Conservation (phyloP, 2,888 invertebrate genomes). For the Himalopsyche tibetana region DNA sequence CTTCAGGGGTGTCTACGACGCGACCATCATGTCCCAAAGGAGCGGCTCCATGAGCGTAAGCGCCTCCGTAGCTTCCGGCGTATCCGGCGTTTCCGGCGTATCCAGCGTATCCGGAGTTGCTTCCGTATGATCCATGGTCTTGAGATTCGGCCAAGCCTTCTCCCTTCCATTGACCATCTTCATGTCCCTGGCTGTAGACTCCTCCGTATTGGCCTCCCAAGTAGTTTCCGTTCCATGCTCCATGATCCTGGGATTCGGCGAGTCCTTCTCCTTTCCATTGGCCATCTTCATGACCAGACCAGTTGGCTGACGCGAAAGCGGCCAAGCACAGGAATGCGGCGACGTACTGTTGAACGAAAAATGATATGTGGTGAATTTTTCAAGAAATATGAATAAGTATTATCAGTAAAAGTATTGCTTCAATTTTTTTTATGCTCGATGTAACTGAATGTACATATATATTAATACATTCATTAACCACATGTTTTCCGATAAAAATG, state of each 20-base stretch:
- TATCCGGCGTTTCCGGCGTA: conserved; percentile 71
- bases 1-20: conserved; percentile 80
- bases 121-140: conserved; percentile 69
- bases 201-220: too few relatives aligned
- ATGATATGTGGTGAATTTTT: too few relatives aligned
- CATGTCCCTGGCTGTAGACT: too few relatives aligned
- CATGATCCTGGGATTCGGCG: too few relatives aligned
- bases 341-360: background rate
- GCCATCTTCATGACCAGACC: background rate
- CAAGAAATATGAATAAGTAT: too few relatives aligned
- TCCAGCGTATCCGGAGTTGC: conserved; percentile 69
- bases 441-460: too few relatives aligned
- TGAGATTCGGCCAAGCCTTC: conserved; percentile 55
- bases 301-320: background rate
- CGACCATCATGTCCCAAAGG: conserved; percentile 56
- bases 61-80: background rate
- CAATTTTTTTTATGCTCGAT: too few relatives aligned
- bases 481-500: too few relatives aligned
- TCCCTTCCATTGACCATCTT: conserved; percentile 58
- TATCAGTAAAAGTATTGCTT: too few relatives aligned
- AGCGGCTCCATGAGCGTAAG: conserved; percentile 69
- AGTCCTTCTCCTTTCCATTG: too few relatives aligned
- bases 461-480: too few relatives aligned
- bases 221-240: background rate
- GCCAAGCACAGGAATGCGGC: conserved; percentile 17